phyloP scores from a whole-genome alignment of 2,888 invertebrate genomes.

The Heterodera filipjevi region DNA sequence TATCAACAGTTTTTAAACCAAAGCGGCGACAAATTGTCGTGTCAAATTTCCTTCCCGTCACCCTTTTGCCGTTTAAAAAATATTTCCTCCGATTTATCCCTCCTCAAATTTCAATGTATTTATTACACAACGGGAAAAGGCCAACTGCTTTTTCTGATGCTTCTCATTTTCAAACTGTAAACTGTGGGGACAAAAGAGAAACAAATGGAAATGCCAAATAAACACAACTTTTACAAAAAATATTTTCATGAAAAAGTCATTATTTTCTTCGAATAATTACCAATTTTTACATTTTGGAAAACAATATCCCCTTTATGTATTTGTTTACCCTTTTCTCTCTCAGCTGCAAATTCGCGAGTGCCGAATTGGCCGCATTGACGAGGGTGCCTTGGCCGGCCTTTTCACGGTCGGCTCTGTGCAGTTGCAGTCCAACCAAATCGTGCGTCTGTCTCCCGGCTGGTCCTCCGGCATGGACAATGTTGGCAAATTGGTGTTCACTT shows the following conservation, averaged over 20 bases:
- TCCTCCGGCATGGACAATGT: conserved; percentile 46
- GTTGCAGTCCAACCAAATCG: conserved; percentile 47
- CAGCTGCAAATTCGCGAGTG: conserved; percentile 47
- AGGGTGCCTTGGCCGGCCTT: conserved; percentile 42
- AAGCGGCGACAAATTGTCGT: background rate
- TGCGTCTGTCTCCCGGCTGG: conserved; percentile 40
- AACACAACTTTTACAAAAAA: no score
- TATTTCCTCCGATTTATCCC: conserved; percentile 2
- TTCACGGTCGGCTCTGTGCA: conserved; percentile 49
- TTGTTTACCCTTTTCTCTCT: conserved; percentile 20
- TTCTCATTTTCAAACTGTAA: no score
- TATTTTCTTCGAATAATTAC: no score
- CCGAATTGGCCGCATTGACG: conserved; percentile 43
- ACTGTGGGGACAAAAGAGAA: no score
- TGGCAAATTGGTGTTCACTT: conserved; percentile 42
- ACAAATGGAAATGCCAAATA: background rate
- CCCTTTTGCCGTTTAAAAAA: conserved; percentile 1
- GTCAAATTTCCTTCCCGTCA: background rate
- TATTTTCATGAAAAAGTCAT: no score
- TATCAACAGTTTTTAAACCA: background rate
- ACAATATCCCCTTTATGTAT: background rate
- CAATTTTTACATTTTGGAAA: no score
- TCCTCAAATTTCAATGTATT: conserved; percentile 2
- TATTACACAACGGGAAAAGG: background rate
- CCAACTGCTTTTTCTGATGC: no score